Evolutionary conservation across 2,797 vertebrate genomes (phyloP), one percentile per base, ranked within the genome.

Genomic region (Enteromius paludinosus): DNA sequence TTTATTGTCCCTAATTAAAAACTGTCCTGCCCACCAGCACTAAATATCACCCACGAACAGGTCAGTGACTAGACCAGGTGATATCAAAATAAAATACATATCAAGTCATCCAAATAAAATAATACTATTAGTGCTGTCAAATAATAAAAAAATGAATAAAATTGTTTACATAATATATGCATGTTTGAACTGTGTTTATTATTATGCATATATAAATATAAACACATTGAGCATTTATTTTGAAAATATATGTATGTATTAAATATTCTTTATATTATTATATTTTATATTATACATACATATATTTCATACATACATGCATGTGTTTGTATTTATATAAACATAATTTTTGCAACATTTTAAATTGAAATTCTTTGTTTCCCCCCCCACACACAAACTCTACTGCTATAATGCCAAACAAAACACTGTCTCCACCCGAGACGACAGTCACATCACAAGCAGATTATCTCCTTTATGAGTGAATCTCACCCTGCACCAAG

Each of bases 401-500:
- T 1, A 12, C 18, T 33, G 47, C 62, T 23, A 35, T 35, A 59
- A 43, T 20, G 54, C 10, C 65, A 49, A 56, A 77, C 61, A 33
- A 70, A 79, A 49, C 2, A 3, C 47, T 18, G 62, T 66, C 14
- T 3, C 62, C 14, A 54, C 47, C 2, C 0, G 35, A 65, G 66
- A 73, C 9, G 12, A 23, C 25, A 41, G n/a, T 7, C 41, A 15
- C 49, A 73, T 64, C 77, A 65, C 69, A 73, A 41, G 25, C 38
- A 68, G 47, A 83, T 79, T n/a, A 68, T 56, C 35, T 80, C 7
- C 11, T 38, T 59, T 43, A 38, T 38, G 49, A 41, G 28, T 41
- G 23, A 71, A 18, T 28, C 66, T 62, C 3, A 66, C 59, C 56
- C 38, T 62, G 38, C 74, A 76, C 30, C 76, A 59, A 77, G 30